A percentile compares a stretch with the other conserved stretches of the same genome.
Conservation (phyloP, 1,140 invertebrate genomes). For the Drosophila cardini region DNA sequence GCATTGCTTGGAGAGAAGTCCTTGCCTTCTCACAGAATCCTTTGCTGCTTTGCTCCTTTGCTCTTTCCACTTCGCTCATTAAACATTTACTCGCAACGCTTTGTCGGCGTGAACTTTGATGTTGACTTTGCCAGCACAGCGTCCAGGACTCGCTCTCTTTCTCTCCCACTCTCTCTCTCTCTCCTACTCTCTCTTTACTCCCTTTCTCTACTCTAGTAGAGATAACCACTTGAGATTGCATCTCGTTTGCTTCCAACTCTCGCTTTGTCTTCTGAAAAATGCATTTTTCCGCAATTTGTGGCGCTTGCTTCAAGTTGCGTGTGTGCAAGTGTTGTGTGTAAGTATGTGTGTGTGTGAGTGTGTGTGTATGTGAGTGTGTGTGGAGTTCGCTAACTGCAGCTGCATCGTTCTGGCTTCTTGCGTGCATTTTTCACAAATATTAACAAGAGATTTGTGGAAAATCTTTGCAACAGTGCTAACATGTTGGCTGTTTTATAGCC, state of each 20-base stretch:
- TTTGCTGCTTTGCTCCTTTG: constrained; percentile 45
- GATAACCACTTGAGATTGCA: constrained; percentile 83
- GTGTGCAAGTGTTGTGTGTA: neutral
- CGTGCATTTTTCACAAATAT: constrained; percentile 55
- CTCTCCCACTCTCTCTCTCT: neutral
- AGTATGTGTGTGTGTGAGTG: neutral
- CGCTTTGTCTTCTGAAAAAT: constrained; percentile 74
- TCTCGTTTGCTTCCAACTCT: constrained; percentile 42
- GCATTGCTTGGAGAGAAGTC: constrained; percentile 65
- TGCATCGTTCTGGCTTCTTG: constrained; percentile 32
- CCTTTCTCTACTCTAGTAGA: constrained; percentile 39
- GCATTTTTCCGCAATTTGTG: constrained; percentile 80
- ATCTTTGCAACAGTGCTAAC: constrained; percentile 20
- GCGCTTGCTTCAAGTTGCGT: constrained; percentile 46
- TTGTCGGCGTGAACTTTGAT: constrained; percentile 83
- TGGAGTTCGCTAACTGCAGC: constrained; percentile 36
- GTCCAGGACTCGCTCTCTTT: constrained; percentile 25
- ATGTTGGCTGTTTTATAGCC: constrained; percentile 5
- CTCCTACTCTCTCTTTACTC: neutral
- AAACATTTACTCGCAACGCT: constrained; percentile 81
- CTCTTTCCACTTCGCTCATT: constrained; percentile 60
- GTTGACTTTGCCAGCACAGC: constrained; percentile 65
- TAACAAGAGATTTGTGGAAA: constrained; percentile 55
- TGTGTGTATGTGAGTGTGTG: neutral
- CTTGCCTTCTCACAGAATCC: constrained; percentile 46